phyloP scores from a whole-genome alignment of 2,797 vertebrate genomes.

The Crax fasciolata region DNA sequence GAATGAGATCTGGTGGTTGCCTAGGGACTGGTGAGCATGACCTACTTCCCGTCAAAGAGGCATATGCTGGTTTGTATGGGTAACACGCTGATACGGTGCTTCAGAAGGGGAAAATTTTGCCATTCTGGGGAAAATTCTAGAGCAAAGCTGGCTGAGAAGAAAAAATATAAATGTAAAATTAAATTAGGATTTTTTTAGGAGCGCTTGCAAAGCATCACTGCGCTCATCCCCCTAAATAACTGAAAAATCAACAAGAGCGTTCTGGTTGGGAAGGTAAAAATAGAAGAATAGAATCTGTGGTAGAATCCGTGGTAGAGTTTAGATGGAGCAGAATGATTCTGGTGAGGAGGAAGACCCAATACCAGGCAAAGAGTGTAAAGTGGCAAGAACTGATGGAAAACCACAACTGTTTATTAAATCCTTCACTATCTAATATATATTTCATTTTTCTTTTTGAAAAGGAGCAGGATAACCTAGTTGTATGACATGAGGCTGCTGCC shows the following conservation, averaged over 20 bases:
- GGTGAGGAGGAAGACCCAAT: background rate
- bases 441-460: background rate
- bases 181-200: background rate
- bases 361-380: background rate
- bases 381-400: background rate
- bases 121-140: background rate
- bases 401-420: background rate
- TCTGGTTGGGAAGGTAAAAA: constrained; percentile 6
- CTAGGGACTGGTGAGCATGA: constrained; percentile 44
- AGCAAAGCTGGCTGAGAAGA: background rate
- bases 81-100: background rate
- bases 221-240: background rate
- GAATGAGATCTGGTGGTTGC: constrained; percentile 51
- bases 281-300: background rate
- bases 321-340: background rate
- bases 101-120: background rate
- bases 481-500: background rate
- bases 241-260: accelerated
- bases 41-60: constrained; percentile 14
- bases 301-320: background rate
- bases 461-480: background rate
- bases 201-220: background rate
- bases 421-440: background rate
- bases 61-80: background rate
- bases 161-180: background rate